Evolutionary conservation across 2,888 invertebrate species (phyloP).

Genomic region (Catonia carolina): DNA sequence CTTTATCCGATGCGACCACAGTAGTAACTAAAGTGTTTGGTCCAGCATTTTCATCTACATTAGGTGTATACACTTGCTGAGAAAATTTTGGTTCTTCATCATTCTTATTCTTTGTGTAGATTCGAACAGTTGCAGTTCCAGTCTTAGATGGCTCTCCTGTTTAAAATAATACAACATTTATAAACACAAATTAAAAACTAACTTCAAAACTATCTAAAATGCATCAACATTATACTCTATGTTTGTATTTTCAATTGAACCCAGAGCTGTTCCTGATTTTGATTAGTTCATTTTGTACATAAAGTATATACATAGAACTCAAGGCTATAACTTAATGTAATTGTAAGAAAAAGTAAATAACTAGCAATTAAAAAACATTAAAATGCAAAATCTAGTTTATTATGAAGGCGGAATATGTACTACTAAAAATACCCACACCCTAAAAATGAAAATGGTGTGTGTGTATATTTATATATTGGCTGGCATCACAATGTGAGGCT

Average conservation of each 20-base stretch:
- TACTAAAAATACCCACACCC: no score
- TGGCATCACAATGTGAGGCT: no score
- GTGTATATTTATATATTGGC: no score
- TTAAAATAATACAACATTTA: no score
- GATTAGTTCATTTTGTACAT: background rate
- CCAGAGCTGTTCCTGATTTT: background rate
- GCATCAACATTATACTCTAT: background rate
- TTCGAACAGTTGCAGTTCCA: slow-evolving; percentile 86
- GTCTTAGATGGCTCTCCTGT: slow-evolving; percentile 80
- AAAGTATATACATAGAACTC: no score
- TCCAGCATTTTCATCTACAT: slow-evolving; percentile 92
- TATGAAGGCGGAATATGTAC: no score
- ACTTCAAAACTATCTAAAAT: background rate
- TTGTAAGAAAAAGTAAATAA: no score
- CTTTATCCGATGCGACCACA: slow-evolving; percentile 94
- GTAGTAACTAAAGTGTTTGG: slow-evolving; percentile 93
- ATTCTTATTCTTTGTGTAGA: slow-evolving; percentile 97
- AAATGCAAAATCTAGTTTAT: no score
- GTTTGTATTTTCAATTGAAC: background rate
- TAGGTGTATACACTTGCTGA: slow-evolving; percentile 93
- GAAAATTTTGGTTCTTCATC: slow-evolving; percentile 96
- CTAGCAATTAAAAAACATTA: no score
- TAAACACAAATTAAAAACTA: no score
- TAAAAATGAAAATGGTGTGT: no score
- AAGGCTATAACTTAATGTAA: no score